These are phyloP conservation scores for Ranitomeya variabilis DNA, from an alignment of 2,113 vertebrate species.

Conservation along the genomic window DNA sequence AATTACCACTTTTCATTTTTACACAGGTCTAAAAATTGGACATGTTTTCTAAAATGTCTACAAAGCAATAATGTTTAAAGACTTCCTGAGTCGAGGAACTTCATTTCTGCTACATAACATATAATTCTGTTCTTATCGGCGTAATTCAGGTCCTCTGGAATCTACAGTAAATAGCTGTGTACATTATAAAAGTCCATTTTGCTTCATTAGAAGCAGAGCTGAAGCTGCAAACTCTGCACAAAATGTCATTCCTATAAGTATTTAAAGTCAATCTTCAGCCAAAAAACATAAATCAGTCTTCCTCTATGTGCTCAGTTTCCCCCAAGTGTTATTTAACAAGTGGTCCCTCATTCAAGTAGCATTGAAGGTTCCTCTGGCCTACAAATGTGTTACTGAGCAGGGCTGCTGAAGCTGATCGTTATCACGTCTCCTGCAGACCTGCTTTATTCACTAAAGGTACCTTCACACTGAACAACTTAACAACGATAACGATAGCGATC, in stretches of 20 bases:
- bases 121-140: conserved; percentile 43
- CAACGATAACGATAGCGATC: too few species aligned
- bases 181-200: conserved; percentile 4
- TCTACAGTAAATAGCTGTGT: conserved; percentile 13
- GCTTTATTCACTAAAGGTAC: background rate
- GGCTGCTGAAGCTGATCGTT: background rate
- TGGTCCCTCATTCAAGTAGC: background rate
- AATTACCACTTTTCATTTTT: conserved; percentile 2
- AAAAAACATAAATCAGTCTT: background rate
- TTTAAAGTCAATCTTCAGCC: background rate
- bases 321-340: background rate
- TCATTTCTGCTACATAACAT: conserved; percentile 23
- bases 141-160: conserved; percentile 17
- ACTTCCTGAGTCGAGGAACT: conserved; percentile 3
- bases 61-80: conserved; percentile 38
- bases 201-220: background rate
- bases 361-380: too few species aligned
- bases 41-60: conserved; percentile 26
- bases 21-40: background rate
- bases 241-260: background rate
- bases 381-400: background rate
- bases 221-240: conserved; percentile 23
- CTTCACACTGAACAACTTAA: too few species aligned
- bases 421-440: background rate
- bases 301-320: background rate